Evolutionary conservation across 1,140 invertebrate species (phyloP), one percentile per base, ranked within the genome.

Genomic region (Laupala kohalensis): DNA sequence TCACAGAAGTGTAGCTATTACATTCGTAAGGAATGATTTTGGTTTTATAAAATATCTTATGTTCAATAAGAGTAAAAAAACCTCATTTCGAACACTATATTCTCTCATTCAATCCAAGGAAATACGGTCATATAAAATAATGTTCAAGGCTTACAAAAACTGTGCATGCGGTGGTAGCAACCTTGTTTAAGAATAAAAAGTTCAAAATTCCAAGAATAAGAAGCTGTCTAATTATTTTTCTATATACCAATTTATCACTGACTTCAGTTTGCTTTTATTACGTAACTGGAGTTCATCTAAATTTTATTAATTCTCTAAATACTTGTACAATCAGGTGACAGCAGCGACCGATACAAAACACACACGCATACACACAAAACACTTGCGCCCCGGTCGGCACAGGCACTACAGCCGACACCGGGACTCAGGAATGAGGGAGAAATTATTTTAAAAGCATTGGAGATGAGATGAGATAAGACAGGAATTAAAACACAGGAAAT

Each of bases 291-390:
- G 15, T 15, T 6, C 15, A 37, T 6, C 30, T 37, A 6, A 6
- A 53, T 13, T 13, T 13, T 53, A 53, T 19, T 13, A 53, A 53
- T 13, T 4, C 9, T 53, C 9, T 0, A 4, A 19, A 9, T 53
- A 19, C 9, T 4, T 9, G 1, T 53, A 13, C 37, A 53, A 53
- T 13, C n/a, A 53, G 1, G 1, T 19, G 4, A 53, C 53, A 28
- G 69, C 68, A 12, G 25, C 53, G 64, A 27, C 25, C 9, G n/a
- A 12, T 12, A 72, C 63, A 19, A 67, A 5, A 64, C 19, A 69
- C n/a, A 73, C 65, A 69, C 68, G 37, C 29, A 73, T 19, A 69
- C 64, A 28, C 64, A 73, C 25, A 27, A 53, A 70, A 69, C 37
- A 53, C 37, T 53, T 19, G 37, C 37, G 9, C 37, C 1, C 37